phyloP scores from a whole-genome alignment of 2,113 vertebrate genomes.

The Gopherus flavomarginatus region DNA sequence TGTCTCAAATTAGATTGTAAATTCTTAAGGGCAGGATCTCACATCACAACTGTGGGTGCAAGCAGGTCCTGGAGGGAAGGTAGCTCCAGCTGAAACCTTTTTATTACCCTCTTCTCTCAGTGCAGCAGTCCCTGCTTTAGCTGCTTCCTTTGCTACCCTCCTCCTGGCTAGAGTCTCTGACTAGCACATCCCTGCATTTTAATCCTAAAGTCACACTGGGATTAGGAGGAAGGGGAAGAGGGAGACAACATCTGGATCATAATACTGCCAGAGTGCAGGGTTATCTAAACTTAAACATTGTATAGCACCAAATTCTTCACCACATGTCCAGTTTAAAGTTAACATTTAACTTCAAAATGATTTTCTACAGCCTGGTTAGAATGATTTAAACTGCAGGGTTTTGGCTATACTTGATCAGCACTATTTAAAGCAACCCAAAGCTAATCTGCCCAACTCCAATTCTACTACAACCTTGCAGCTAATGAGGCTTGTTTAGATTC shows the following conservation, averaged over 20 bases:
- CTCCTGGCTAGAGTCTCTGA: too few relatives aligned
- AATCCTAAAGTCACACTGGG: too few relatives aligned
- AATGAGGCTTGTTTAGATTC: slow-evolving; percentile 56
- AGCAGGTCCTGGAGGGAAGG: too few relatives aligned
- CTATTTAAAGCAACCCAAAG: slow-evolving; percentile 47
- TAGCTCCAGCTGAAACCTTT: too few relatives aligned
- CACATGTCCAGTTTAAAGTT: slow-evolving; percentile 13
- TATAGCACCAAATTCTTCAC: slow-evolving; percentile 9
- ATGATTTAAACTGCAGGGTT: slow-evolving; percentile 46
- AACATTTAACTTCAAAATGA: neutral
- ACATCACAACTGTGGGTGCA: too few relatives aligned
- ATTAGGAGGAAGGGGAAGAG: too few relatives aligned
- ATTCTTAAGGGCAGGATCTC: too few relatives aligned
- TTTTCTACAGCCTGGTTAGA: slow-evolving; percentile 28
- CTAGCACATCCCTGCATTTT: too few relatives aligned
- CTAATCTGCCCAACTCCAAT: neutral
- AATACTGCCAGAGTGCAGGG: neutral
- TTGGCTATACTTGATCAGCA: slow-evolving; percentile 32
- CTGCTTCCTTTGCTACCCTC: too few relatives aligned
- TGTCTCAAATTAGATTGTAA: too few relatives aligned
- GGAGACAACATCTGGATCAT: neutral
- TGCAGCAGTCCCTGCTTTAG: too few relatives aligned
- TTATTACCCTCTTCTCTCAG: too few relatives aligned
- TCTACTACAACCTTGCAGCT: neutral
- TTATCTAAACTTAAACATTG: neutral